These are phyloP conservation scores for Capreolus pygargus DNA, from an alignment of 2,113 vertebrate genomes.

Conservation along the genomic window DNA sequence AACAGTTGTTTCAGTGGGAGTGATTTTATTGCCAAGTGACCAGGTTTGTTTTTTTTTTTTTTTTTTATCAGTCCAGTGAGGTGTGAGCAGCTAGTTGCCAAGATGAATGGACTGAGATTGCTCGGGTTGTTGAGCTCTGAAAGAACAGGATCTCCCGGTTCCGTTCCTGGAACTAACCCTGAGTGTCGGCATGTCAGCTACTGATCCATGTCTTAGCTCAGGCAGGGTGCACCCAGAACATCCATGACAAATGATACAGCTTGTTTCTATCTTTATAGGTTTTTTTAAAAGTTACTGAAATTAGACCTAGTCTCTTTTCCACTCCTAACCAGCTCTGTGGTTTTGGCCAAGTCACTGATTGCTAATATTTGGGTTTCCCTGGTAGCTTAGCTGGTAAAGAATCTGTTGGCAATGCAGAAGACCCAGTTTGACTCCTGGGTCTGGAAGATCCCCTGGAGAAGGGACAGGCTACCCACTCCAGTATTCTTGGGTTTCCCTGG, in stretches of 20 bases:
- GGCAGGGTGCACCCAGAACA: background rate
- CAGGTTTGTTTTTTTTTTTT: background rate
- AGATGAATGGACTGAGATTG: background rate
- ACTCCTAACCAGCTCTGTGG: background rate
- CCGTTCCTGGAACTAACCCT: background rate
- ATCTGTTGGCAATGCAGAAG: accelerated
- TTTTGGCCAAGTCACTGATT: background rate
- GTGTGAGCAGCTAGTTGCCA: background rate
- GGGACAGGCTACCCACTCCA: background rate
- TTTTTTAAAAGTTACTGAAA: background rate
- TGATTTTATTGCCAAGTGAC: background rate
- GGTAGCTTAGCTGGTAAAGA: background rate
- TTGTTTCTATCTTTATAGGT: background rate
- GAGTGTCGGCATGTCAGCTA: background rate
- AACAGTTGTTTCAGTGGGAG: background rate
- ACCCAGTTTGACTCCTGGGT: background rate
- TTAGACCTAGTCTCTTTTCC: background rate
- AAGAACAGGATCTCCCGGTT: background rate
- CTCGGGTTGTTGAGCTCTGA: background rate
- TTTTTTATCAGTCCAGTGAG: background rate
- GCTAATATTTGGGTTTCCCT: background rate
- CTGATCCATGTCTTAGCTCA: background rate
- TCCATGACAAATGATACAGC: background rate
- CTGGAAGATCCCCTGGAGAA: background rate
- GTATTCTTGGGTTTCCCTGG: background rate